A percentile compares a stretch with the other conserved stretches of the same genome.
phyloP scores from a whole-genome alignment of 2,113 vertebrate genomes.

The Hemiscyllium ocellatum region DNA sequence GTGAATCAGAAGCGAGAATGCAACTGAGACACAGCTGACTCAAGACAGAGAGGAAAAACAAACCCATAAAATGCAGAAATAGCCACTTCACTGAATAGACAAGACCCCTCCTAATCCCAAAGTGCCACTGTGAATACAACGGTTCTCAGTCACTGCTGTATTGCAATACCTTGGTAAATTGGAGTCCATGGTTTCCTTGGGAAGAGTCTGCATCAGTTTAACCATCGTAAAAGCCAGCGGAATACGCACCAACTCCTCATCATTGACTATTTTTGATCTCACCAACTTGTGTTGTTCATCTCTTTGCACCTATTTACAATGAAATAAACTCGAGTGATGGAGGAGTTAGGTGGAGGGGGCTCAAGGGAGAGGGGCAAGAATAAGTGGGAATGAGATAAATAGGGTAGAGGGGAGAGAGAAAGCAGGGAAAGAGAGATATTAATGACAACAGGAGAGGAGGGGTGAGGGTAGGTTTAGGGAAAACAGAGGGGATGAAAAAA shows the following conservation, averaged over 20 bases:
- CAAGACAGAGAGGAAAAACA: neutral
- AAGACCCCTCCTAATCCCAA: neutral
- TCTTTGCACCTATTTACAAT: conserved; percentile 66
- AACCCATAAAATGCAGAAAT: neutral
- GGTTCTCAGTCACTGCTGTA: neutral
- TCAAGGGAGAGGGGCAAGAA: no score
- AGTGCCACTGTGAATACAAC: neutral
- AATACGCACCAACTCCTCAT: conserved; percentile 82
- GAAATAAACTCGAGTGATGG: neutral
- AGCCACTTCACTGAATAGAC: neutral
- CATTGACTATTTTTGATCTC: conserved; percentile 79
- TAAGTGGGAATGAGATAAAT: neutral
- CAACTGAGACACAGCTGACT: neutral
- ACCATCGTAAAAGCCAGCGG: conserved; percentile 92
- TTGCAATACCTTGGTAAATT: conserved; percentile 74
- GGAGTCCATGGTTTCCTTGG: conserved; percentile 74
- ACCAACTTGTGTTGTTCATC: conserved; percentile 88
- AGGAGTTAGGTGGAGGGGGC: no score
- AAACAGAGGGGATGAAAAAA: neutral
- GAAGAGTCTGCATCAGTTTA: conserved; percentile 86
- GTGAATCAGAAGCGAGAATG: neutral
- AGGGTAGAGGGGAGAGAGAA: neutral
- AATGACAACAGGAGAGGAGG: neutral
- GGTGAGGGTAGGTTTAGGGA: no score
- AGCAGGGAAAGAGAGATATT: neutral